Base-by-base conservation (phyloP, 2,797 vertebrate genomes). In the Gymnothorax reevesii region DNA sequence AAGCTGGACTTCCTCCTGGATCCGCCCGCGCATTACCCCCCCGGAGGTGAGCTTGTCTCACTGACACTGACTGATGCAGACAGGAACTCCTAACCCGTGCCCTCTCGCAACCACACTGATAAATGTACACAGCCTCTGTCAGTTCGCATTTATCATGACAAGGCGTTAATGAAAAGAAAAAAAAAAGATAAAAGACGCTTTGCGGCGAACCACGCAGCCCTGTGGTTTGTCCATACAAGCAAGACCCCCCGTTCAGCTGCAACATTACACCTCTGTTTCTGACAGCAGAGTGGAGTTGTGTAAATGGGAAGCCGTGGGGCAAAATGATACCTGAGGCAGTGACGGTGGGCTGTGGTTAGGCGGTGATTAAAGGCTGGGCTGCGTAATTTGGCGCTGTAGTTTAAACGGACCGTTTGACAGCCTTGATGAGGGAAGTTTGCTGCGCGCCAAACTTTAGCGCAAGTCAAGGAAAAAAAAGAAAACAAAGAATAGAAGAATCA, bases 1-100 rank as follows among this genome's bases (percentile, higher is more conserved):
- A 99, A 99, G 92, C 93, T 98, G 92, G 96, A 99, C 92, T 99
- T 99, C 33, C 93, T 95, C 86, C 69, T 94, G 22, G 86, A 92
- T 0, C 92, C 93, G 1, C 97, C 97, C 1, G 54, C 94, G 84
- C 93, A 93, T 88, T 99, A 98, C 92, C 97, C 98, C 60, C 77
- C 89, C 15, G 97, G 94, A 93, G 96, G 99, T 99, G 88, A 95
- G 96, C 27, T 87, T 83, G 62, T 2, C 17, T 10, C 15, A 27
- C 49, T 49, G 57, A 77, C 62, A 7, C 62, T 84, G 8, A 49
- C 25, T 6, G 20, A 3, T 54, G 42, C 22, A 15, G 13, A 54
- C 60, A 75, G 7, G n/a, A 49, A 25, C 25, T 27, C n/a, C 59
- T 42, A 17, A 25, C 64, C 15, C 4, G 25, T 13, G 54, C 20